A percentile compares a stretch with the other conserved stretches of the same genome.
phyloP scores from a whole-genome alignment of 2,888 invertebrate species.

The Himalopsyche tibetana region DNA sequence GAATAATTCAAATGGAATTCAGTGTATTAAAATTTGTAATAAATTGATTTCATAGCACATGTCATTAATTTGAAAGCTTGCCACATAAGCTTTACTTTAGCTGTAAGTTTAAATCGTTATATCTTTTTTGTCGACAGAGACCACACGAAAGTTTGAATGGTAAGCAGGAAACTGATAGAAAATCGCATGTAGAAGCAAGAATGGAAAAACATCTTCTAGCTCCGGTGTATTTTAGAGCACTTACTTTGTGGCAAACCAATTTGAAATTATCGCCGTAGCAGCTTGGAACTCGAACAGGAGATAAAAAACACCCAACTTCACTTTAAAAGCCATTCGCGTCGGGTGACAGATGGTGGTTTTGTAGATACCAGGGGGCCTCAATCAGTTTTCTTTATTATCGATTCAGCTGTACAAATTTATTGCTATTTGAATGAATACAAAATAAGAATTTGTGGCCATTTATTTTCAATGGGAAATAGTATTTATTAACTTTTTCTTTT shows the following conservation, averaged over 20 bases:
- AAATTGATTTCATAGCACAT: no score
- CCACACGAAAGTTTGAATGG: constrained; percentile 18
- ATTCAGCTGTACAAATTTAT: neutral
- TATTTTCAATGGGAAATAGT: no score
- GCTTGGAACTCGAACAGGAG: constrained; percentile 42
- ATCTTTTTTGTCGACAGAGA: neutral
- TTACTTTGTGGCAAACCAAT: constrained; percentile 37
- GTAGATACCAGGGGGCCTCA: constrained; percentile 9
- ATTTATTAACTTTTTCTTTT: no score
- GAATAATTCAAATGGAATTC: no score
- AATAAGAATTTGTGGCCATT: no score
- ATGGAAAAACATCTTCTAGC: constrained; percentile 15
- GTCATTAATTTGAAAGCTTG: no score
- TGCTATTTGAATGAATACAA: no score
- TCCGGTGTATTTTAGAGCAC: constrained; percentile 42
- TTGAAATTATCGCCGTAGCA: constrained; percentile 42
- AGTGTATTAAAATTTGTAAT: no score
- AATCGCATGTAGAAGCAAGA: constrained; percentile 34
- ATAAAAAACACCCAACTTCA: constrained; percentile 38
- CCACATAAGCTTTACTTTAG: no score
- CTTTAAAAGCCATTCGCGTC: constrained; percentile 43
- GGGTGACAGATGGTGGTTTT: constrained; percentile 40
- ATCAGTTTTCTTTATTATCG: constrained; percentile 21
- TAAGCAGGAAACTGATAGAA: constrained; percentile 40
- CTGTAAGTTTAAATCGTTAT: no score